A percentile compares a stretch with the other conserved stretches of the same genome.
phyloP scores from a whole-genome alignment of 2,113 vertebrate genomes.

The Oxygymnocypris stewartii region DNA sequence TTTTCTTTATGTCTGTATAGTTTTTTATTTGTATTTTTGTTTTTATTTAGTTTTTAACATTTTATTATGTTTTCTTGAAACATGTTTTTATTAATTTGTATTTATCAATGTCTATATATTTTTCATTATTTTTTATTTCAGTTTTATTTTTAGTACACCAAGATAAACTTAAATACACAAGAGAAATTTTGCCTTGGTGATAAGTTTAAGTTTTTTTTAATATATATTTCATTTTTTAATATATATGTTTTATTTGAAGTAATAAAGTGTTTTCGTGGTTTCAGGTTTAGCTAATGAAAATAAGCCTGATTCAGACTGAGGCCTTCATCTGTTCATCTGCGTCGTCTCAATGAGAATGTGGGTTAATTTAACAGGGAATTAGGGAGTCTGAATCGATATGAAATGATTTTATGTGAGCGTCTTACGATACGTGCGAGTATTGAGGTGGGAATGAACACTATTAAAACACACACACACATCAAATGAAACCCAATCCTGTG shows the following conservation, averaged over 20 bases:
- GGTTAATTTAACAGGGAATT: constrained; percentile 58
- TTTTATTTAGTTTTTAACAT: no score
- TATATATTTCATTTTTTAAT: no score
- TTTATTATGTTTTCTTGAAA: no score
- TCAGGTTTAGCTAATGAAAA: background rate
- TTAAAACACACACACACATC: background rate
- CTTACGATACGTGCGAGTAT: background rate
- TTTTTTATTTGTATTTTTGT: no score
- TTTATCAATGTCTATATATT: no score
- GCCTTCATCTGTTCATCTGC: background rate
- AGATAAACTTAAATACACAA: no score
- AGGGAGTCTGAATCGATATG: constrained; percentile 48
- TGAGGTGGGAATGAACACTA: background rate
- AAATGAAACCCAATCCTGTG: constrained; percentile 7
- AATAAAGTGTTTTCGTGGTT: background rate
- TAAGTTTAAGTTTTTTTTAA: no score
- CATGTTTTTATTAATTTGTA: no score
- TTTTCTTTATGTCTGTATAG: background rate
- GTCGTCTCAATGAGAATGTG: constrained; percentile 33
- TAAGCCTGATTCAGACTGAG: background rate
- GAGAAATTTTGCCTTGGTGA: no score
- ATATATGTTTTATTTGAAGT: background rate
- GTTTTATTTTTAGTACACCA: no score
- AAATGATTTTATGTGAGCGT: constrained; percentile 26
- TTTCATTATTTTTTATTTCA: no score